Evolutionary conservation across 1,140 invertebrate genomes (phyloP).

Genomic region (Globodera ellingtonae): DNA sequence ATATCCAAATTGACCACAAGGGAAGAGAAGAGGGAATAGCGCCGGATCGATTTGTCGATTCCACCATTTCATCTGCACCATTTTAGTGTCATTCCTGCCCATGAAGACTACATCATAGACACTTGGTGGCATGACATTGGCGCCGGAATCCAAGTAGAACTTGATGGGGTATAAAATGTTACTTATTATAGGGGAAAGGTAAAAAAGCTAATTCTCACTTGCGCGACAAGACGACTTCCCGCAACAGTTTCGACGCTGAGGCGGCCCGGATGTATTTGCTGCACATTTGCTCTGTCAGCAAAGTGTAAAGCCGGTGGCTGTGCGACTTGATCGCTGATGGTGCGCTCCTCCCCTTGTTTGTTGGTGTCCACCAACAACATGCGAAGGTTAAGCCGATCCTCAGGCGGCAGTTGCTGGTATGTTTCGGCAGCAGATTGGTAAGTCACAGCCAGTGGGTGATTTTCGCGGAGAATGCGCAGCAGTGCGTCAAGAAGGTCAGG

Average conservation of each 20-base stretch:
- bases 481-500: not conserved
- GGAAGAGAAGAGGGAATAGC: slow-evolving; percentile 3
- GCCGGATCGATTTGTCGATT: slow-evolving; percentile 3
- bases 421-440: not conserved
- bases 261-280: slow-evolving; percentile 6
- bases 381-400: not conserved
- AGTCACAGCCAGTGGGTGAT: not conserved
- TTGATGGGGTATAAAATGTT: not conserved
- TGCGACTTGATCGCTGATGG: not conserved
- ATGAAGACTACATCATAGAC: not conserved
- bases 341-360: not conserved
- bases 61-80: not conserved
- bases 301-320: not conserved
- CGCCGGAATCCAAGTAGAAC: slow-evolving; percentile 7
- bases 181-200: not conserved
- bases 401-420: not conserved
- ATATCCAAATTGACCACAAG: not conserved
- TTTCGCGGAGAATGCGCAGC: not conserved
- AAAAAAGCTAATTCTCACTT: not conserved
- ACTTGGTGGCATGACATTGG: not conserved
- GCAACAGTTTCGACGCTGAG: not conserved
- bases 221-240: slow-evolving; percentile 5
- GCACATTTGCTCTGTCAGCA: not conserved
- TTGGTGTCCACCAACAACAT: not conserved
- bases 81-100: not conserved